A percentile compares a stretch with the other conserved stretches of the same genome.
Evolutionary conservation across 2,888 invertebrate genomes (phyloP).

Genomic region (Melipona bicolor): DNA sequence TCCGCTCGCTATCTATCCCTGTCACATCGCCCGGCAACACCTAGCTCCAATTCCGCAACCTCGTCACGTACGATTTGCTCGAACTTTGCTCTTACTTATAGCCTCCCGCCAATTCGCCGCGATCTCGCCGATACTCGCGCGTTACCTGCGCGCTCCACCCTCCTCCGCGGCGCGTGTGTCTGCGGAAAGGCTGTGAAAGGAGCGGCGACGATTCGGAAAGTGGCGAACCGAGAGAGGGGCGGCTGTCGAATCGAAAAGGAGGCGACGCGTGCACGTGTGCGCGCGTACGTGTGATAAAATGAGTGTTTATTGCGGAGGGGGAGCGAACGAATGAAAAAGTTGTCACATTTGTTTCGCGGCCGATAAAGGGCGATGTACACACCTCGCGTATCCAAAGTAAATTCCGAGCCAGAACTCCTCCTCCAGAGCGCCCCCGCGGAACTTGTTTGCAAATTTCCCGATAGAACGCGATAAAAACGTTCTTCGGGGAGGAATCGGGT

Average conservation of each 20-base stretch:
- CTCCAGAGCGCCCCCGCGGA: slow-evolving; percentile 24
- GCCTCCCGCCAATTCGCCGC: slow-evolving; percentile 32
- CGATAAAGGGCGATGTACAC: slow-evolving; percentile 48
- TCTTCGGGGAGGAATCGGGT: slow-evolving; percentile 2
- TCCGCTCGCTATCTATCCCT: slow-evolving; percentile 22
- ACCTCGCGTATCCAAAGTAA: slow-evolving; percentile 36
- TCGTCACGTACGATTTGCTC: slow-evolving; percentile 72
- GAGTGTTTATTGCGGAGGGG: slow-evolving; percentile 64
- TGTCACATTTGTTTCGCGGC: slow-evolving; percentile 66
- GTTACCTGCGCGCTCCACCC: slow-evolving; percentile 44
- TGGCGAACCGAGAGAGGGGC: slow-evolving; percentile 43
- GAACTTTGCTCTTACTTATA: slow-evolving; percentile 75
- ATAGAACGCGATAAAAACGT: slow-evolving; percentile 39
- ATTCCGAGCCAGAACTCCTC: slow-evolving; percentile 13
- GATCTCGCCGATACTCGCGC: slow-evolving; percentile 28
- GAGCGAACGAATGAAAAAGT: slow-evolving; percentile 62
- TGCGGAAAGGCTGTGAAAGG: slow-evolving; percentile 66
- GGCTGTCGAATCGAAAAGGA: slow-evolving; percentile 14
- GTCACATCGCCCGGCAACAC: neutral
- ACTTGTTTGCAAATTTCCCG: slow-evolving; percentile 56
- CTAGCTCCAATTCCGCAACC: slow-evolving; percentile 52
- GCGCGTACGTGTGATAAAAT: slow-evolving; percentile 50
- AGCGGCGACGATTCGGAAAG: slow-evolving; percentile 70
- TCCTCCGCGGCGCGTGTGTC: neutral
- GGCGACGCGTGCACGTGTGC: slow-evolving; percentile 27